Evolutionary conservation across 2,113 vertebrate species (phyloP).

Genomic region (Setophaga petechia): DNA sequence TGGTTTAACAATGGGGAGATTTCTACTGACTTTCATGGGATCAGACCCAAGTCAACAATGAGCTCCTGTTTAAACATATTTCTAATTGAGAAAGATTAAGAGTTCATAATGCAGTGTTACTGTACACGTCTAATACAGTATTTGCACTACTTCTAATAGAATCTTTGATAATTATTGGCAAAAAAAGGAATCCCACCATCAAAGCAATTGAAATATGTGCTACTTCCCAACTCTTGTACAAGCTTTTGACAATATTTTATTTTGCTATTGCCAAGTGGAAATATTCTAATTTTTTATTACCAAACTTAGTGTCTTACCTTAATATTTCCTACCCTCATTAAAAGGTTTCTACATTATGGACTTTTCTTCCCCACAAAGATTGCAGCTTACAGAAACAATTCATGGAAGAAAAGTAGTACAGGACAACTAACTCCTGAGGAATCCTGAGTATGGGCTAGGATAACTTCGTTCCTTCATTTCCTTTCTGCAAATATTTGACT

Average conservation of each 20-base stretch:
- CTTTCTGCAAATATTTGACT: neutral
- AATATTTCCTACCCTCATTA: neutral
- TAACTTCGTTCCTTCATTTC: neutral
- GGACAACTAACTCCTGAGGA: neutral
- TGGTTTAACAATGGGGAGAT: neutral
- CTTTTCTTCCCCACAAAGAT: neutral
- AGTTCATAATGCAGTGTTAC: neutral
- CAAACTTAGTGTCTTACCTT: neutral
- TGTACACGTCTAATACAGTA: neutral
- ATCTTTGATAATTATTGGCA: neutral
- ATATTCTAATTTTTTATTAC: neutral
- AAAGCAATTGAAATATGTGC: neutral
- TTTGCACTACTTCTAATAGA: neutral
- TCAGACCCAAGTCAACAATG: neutral
- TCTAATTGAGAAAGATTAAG: constrained; percentile 14
- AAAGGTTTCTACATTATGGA: neutral
- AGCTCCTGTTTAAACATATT: constrained; percentile 1
- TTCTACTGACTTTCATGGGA: neutral
- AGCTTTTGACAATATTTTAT: neutral
- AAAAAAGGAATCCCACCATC: neutral
- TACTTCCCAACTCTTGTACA: neutral
- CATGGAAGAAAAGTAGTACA: neutral
- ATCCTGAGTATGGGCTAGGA: neutral
- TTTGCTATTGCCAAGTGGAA: neutral
- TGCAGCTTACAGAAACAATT: neutral